Conservation (phyloP, 2,113 vertebrate genomes). For the Ornithorhynchus anatinus region DNA sequence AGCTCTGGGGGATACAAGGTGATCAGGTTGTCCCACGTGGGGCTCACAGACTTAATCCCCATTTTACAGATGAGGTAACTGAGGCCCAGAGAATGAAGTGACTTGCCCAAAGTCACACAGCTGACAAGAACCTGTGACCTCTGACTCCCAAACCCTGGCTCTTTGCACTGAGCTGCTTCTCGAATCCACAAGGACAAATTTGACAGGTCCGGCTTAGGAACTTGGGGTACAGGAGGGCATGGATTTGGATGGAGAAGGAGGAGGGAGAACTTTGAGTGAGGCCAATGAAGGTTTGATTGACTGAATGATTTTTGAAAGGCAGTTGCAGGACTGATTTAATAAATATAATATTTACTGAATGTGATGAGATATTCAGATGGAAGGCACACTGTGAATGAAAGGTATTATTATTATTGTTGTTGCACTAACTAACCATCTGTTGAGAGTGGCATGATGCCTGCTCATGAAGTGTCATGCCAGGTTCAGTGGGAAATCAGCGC, state of each 20-base stretch:
- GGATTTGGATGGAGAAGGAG: no score
- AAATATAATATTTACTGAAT: not conserved
- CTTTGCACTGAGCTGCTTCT: not conserved
- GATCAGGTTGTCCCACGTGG: no score
- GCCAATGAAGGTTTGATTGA: not conserved
- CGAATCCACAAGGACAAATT: not conserved
- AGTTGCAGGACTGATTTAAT: not conserved
- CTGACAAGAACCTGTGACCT: no score
- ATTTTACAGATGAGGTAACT: no score
- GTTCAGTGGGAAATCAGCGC: not conserved
- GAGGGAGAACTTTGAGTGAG: not conserved
- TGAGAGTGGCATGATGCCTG: not conserved
- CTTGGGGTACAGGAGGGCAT: no score
- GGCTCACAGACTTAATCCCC: no score
- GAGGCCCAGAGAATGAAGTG: no score
- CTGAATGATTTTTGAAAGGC: not conserved
- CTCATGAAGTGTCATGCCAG: not conserved
- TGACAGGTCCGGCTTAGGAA: no score
- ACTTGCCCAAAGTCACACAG: no score
- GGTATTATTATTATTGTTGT: not conserved
- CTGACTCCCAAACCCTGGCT: no score
- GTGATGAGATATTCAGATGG: not conserved
- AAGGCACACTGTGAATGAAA: not conserved
- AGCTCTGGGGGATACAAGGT: no score
- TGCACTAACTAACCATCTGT: no score